Evolutionary conservation across 2,888 invertebrate species (phyloP).

Genomic region (Siphonodentalium dalli): DNA sequence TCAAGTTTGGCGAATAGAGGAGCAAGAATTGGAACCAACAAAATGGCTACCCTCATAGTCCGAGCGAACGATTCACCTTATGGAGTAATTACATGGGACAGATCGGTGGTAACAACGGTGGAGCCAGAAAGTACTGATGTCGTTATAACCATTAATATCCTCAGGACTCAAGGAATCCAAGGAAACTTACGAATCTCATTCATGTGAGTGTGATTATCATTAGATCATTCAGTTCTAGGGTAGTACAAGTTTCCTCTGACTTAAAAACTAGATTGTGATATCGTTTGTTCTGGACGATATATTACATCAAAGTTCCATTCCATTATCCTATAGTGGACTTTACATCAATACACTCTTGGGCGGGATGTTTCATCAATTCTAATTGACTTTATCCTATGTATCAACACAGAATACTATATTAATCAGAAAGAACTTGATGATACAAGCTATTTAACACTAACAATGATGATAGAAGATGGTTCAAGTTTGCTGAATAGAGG

Average conservation of each 20-base stretch:
- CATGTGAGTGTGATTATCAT: conserved; percentile 53
- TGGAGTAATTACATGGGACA: conserved; percentile 60
- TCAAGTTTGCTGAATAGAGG: conserved; percentile 43
- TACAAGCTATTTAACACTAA: conserved; percentile 51
- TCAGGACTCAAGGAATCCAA: conserved; percentile 53
- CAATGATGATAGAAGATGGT: conserved; percentile 45
- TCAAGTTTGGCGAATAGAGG: conserved; percentile 43
- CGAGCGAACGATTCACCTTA: conserved; percentile 61
- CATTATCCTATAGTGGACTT: no score
- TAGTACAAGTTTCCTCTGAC: no score
- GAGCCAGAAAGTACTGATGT: conserved; percentile 53
- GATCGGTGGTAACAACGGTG: conserved; percentile 24
- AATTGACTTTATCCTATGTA: no score
- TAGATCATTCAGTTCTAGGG: no score
- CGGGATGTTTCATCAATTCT: no score
- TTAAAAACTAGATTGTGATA: no score
- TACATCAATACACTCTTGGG: no score
- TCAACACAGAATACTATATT: no score
- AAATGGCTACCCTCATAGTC: conserved; percentile 45
- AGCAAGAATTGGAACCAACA: conserved; percentile 50
- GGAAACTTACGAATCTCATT: conserved; percentile 51
- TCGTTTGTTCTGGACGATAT: no score
- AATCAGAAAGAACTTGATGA: conserved; percentile 54
- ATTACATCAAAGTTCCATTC: no score
- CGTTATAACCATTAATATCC: conserved; percentile 38